Evolutionary conservation across 2,888 invertebrate species (phyloP).

Genomic region (Nomada ruficornis): DNA sequence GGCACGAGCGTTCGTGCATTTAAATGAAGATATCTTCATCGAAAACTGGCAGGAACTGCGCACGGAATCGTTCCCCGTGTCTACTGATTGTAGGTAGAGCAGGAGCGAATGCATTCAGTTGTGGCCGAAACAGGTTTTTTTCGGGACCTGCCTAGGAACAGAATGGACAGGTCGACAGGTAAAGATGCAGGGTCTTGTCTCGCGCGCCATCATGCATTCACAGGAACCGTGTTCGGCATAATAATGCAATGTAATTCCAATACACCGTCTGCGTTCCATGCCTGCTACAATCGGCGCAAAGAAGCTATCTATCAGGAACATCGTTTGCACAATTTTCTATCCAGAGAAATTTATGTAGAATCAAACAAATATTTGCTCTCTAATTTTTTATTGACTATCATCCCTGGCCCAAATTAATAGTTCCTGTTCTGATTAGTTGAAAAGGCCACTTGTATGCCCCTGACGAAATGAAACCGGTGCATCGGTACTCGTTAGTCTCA

Average conservation of each 20-base stretch:
- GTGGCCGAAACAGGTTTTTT: slow-evolving; percentile 59
- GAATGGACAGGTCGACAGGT: slow-evolving; percentile 47
- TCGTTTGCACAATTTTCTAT: slow-evolving; percentile 1
- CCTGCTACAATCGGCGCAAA: slow-evolving; percentile 17
- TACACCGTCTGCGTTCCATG: slow-evolving; percentile 29
- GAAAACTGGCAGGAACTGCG: slow-evolving; percentile 22
- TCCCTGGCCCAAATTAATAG: not conserved
- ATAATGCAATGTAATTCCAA: slow-evolving; percentile 62
- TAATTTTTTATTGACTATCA: not conserved
- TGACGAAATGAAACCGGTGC: slow-evolving; percentile 24
- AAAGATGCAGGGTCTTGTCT: slow-evolving; percentile 49
- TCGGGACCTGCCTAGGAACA: slow-evolving; percentile 43
- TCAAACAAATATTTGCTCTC: not conserved
- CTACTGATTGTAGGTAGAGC: slow-evolving; percentile 11
- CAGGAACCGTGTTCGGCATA: slow-evolving; percentile 61
- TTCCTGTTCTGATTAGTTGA: slow-evolving; percentile 21
- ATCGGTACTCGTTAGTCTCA: slow-evolving; percentile 12
- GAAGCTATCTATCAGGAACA: slow-evolving; percentile 43
- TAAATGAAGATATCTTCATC: slow-evolving; percentile 29
- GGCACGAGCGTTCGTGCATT: not conserved
- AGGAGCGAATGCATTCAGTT: slow-evolving; percentile 37
- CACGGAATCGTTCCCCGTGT: slow-evolving; percentile 5
- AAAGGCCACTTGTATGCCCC: slow-evolving; percentile 27
- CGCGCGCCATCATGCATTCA: slow-evolving; percentile 58
- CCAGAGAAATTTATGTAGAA: not conserved